Percentiles rank a stretch among this genome's conserved stretches.
phyloP scores from a whole-genome alignment of 2,888 invertebrate species.

The Laothoe populi region DNA sequence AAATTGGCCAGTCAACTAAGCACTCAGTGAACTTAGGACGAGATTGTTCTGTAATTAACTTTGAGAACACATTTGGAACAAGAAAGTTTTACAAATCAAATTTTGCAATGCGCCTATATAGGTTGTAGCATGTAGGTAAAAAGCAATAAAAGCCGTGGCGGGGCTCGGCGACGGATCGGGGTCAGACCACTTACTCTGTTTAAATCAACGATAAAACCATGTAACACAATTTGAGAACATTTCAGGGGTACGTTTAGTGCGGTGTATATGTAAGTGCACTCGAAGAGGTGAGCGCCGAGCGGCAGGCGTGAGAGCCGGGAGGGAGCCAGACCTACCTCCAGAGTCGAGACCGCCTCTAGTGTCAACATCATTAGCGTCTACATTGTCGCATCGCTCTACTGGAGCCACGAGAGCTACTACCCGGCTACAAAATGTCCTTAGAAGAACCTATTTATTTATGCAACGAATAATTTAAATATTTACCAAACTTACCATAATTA shows the following conservation, averaged over 20 bases:
- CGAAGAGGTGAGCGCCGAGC: slow-evolving; percentile 42
- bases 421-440: slow-evolving; percentile 45
- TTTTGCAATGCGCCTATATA: not conserved
- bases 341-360: slow-evolving; percentile 67
- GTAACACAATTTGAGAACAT: slow-evolving; percentile 58
- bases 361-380: slow-evolving; percentile 80
- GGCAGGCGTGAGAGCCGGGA: slow-evolving; percentile 38
- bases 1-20: not conserved
- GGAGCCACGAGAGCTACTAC: slow-evolving; percentile 63
- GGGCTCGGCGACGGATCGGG: not conserved
- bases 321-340: slow-evolving; percentile 53
- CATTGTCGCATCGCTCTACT: slow-evolving; percentile 59
- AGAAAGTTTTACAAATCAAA: slow-evolving; percentile 15
- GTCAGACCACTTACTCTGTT: slow-evolving; percentile 30
- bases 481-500: not conserved
- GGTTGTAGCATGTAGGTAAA: not conserved
- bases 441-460: slow-evolving; percentile 24
- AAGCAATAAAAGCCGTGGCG: slow-evolving; percentile 10
- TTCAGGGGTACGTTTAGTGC: slow-evolving; percentile 56
- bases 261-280: slow-evolving; percentile 59
- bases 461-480: not conserved
- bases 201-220: slow-evolving; percentile 44
- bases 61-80: not conserved
- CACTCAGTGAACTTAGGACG: not conserved
- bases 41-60: not conserved